Evolutionary conservation across 2,888 invertebrate species (phyloP), one percentile per base, ranked within the genome.

Genomic region (Thymelicus acteon): DNA sequence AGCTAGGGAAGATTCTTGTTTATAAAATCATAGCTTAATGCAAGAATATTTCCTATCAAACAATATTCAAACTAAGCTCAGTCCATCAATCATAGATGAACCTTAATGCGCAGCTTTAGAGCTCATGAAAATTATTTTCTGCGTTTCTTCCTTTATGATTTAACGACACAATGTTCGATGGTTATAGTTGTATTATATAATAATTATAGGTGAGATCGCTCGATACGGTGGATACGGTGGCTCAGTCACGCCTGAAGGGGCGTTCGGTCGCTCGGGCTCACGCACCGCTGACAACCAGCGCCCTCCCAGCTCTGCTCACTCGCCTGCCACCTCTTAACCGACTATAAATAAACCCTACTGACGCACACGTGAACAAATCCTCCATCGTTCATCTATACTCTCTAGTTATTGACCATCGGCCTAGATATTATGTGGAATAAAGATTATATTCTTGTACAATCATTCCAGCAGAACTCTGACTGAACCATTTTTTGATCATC

Each of bases 231-330:
- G 67, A 67, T 54, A 44, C 12, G 76, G 73, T 74, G 74, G 74
- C 75, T 72, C 76, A 76, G 81, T 84, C 81, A 91, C 86, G 91
- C 87, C 81, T 85, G 83, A 89, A 76, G 82, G 86, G 80, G 71
- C 77, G 75, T 75, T 76, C 75, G 78, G 83, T 85, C 47, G 79
- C 69, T 76, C 84, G 82, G 71, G 81, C 83, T 81, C 83, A 87
- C 92, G 92, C 91, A 90, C 90, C 89, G 84, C 72, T 90, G 87
- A 72, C 80, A 83, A 71, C 73, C 64, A 73, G 72, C 72, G 80
- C 80, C 82, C 76, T 77, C 75, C 75, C 79, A 78, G 78, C 78
- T 49, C 7, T 40, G 40, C 44, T 52, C 77, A 80, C 80, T 75
- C 78, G 79, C 72, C 80, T 77, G 81, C 82, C 82, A 80, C 80